Conservation (phyloP, 30 jellyfish, hydroid and myxozoan species). For the Aurelia sp. region DNA sequence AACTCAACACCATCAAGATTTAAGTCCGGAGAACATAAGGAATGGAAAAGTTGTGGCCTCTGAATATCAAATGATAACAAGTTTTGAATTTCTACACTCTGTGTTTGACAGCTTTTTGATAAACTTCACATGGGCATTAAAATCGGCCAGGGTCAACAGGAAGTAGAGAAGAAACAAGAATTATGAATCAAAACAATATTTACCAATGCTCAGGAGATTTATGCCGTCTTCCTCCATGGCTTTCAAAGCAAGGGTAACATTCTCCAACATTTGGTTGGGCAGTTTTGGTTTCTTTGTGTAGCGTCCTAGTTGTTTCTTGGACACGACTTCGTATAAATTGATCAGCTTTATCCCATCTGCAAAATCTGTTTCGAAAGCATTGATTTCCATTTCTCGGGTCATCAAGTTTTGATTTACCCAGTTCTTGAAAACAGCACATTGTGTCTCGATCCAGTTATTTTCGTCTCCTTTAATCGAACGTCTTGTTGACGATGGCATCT, state of each 20-base stretch:
- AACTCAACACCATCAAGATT: no score
- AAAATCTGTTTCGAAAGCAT: constrained; percentile 89
- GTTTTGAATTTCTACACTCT: no score
- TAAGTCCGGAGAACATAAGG: no score
- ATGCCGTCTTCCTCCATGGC: constrained; percentile 98
- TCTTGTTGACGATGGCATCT: constrained; percentile 17
- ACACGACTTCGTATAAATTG: constrained; percentile 86
- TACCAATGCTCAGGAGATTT: constrained; percentile 98
- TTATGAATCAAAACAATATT: constrained; percentile 2
- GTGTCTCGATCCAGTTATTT: constrained; percentile 98
- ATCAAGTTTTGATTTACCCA: constrained; percentile 94
- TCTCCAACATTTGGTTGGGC: constrained; percentile 95
- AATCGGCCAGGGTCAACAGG: no score
- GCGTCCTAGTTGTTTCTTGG: constrained; percentile 86
- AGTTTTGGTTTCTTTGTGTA: constrained; percentile 92
- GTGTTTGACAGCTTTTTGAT: no score
- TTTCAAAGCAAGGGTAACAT: constrained; percentile 89
- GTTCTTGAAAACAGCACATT: constrained; percentile 92
- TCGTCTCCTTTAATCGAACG: constrained; percentile 92
- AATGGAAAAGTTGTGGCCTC: no score
- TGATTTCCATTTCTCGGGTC: constrained; percentile 68
- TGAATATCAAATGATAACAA: no score
- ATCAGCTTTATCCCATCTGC: constrained; percentile 95
- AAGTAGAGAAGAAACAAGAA: no score
- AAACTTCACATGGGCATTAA: no score